Base-by-base conservation (phyloP, 2,797 vertebrate genomes). In the Acipenser ruthenus region DNA sequence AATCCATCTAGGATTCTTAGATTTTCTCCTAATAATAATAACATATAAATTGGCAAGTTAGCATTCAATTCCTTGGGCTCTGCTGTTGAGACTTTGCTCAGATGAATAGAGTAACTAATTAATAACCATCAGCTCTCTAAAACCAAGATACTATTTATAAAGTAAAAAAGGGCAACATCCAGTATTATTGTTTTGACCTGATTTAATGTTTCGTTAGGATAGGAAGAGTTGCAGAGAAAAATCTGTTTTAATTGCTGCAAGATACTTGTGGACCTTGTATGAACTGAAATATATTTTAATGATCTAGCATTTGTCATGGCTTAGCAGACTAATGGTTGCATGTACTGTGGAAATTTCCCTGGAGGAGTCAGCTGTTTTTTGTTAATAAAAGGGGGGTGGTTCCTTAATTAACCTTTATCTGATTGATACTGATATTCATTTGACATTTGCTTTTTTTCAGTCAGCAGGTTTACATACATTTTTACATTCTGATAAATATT, bases 241-340 rank as follows among this genome's bases (percentile, higher is more conserved):
- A 58, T 58, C 9, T 58, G 13, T 58, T 58, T 58, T 58, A 13
- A 6, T 58, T n/a, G 12, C 12, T 58, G 55, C 55, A 58, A n/a
- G 55, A 12, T 58, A 11, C n/a, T 10, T n/a, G 55, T 58, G 55
- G 55, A 58, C 55, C 13, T 6, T 58, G 55, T 58, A 6, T 77
- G 70, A 76, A 76, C 65, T 74, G 74, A 69, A 78, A 71, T 74
- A 69, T 77, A 37, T 80, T 65, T 70, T 78, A 80, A 67, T 75
- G 1, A 50, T 73, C 23, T 50, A 23, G 83, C 60, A 62, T 74
- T 71, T 80, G 49, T 60, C 74, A 4, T 78, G 59, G 77, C 67
- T 62, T 72, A 74, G 50, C 67, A 75, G 60, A 58, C 52, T 79
- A 71, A 70, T 70, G 67, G 48, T 74, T 75, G 64, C 68, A 77